Base-by-base conservation (phyloP, 2,113 vertebrate genomes). In the Coptodon bakossiorum region DNA sequence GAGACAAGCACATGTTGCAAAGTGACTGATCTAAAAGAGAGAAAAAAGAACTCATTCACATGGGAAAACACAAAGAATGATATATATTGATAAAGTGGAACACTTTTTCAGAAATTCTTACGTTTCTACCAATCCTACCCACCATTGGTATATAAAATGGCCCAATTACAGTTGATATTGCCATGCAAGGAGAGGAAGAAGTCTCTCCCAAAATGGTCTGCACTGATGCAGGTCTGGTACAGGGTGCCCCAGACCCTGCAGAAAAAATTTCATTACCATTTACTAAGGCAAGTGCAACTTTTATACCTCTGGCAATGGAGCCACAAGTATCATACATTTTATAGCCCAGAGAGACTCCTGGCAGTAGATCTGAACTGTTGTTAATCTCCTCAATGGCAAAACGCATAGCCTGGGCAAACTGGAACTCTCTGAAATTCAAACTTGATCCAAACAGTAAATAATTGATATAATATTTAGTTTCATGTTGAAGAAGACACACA, bases 341-440 rank as follows among this genome's bases (percentile, higher is more conserved):
- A 61, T 96, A 97, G 6, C 96, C 96, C 34, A 68, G 19, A 68
- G 63, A 38, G 17, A 59, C 19, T 59, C 68, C 40, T 6, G 68
- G 22, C 40, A 97, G 89, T 17, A 97, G 53, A 29, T 91, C 80
- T 38, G 95, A 91, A 40, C 93, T 96, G 87, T 96, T 96, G 78
- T 97, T 97, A 43, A 97, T 96, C 84, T 97, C 95, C 54, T 96
- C 95, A 38, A 96, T 95, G 22, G 96, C 95, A 93, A 96, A 97
- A 7, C 96, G 88, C 95, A 96, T 95, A 6, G 96, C 92, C 84
- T 73, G 68, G 38, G 68, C 68, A 73, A 73, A 73, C 68, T 73
- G 68, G 68, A 45, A 73, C 38, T 45, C 93, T 86, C 95, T 95
- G 82, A 95, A 95, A 89, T 95, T 92, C 16, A 96, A 90, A 87